Percentiles rank a stretch among this genome's conserved stretches.
These are phyloP conservation scores for Cottus gobio DNA, from an alignment of 2,113 vertebrate species.

Conservation along the genomic window DNA sequence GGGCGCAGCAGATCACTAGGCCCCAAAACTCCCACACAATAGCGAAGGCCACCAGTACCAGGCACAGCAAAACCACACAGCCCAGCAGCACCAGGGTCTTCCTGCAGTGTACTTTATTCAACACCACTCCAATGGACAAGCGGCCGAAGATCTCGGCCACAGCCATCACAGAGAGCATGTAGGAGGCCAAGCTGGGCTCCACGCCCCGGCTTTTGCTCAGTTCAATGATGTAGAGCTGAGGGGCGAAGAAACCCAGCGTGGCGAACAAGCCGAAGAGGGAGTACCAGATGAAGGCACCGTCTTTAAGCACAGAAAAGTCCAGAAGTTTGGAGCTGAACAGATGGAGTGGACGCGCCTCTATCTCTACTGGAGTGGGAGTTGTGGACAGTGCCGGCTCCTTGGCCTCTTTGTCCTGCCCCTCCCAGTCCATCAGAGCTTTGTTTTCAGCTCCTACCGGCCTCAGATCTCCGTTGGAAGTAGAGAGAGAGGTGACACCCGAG, in stretches of 20 bases:
- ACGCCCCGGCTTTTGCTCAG: slow-evolving; percentile 90
- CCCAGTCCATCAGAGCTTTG: slow-evolving; percentile 25
- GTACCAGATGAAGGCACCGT: slow-evolving; percentile 92
- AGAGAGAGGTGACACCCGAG: slow-evolving; percentile 92
- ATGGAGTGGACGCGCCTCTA: slow-evolving; percentile 16
- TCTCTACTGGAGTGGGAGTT: neutral
- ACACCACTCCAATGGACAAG: slow-evolving; percentile 86
- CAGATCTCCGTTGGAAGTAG: slow-evolving; percentile 86
- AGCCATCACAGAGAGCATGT: slow-evolving; percentile 91
- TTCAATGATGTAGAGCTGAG: slow-evolving; percentile 94
- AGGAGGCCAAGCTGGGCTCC: slow-evolving; percentile 84
- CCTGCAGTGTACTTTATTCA: slow-evolving; percentile 88
- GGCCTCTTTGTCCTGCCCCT: slow-evolving; percentile 42
- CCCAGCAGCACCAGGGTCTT: slow-evolving; percentile 92
- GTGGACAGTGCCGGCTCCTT: neutral
- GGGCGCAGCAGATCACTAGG: slow-evolving; percentile 87
- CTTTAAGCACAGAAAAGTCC: slow-evolving; percentile 92
- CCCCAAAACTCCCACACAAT: slow-evolving; percentile 91
- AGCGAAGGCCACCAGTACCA: slow-evolving; percentile 91
- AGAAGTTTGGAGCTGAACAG: slow-evolving; percentile 76
- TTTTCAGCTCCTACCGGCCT: slow-evolving; percentile 57
- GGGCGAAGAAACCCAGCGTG: slow-evolving; percentile 95
- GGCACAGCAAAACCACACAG: slow-evolving; percentile 85
- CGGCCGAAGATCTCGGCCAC: slow-evolving; percentile 91
- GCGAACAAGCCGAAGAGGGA: slow-evolving; percentile 94